A percentile compares a stretch with the other conserved stretches of the same genome.
Conservation (phyloP, 2,888 invertebrate species). For the Itoplectis maculator region DNA sequence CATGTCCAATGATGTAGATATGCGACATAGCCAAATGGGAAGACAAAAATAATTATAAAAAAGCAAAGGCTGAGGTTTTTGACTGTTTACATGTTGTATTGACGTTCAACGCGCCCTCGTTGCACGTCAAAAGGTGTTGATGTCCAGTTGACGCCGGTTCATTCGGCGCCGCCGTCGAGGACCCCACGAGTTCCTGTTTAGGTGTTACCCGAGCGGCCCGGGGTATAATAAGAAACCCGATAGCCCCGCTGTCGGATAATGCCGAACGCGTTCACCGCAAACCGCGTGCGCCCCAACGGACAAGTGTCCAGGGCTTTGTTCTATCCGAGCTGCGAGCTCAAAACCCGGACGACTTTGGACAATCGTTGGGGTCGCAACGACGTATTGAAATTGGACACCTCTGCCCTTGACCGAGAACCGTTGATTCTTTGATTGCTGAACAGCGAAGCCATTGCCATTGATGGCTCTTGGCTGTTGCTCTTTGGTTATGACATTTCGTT, state of each 20-base stretch:
- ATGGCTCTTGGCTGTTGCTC: too few species aligned
- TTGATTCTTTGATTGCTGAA: too few species aligned
- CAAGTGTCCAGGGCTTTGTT: neutral
- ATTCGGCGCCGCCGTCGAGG: neutral
- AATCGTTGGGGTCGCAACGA: neutral
- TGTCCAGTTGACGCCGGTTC: neutral
- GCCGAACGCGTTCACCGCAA: conserved; percentile 2
- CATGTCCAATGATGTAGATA: neutral
- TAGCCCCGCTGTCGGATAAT: conserved; percentile 7
- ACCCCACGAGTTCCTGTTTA: neutral
- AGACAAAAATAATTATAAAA: neutral
- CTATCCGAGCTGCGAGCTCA: too few species aligned
- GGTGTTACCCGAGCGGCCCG: conserved; percentile 4
- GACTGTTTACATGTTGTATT: neutral
- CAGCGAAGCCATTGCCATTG: too few species aligned
- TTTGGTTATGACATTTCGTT: too few species aligned
- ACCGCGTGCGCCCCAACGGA: conserved; percentile 7
- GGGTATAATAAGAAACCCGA: conserved; percentile 36
- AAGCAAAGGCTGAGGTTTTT: neutral
- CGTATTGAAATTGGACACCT: too few species aligned
- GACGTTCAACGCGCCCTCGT: neutral
- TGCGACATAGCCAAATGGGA: neutral
- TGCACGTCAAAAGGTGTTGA: conserved; percentile 1
- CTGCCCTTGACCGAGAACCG: too few species aligned
- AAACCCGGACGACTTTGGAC: neutral